Evolutionary conservation across 2,888 invertebrate genomes (phyloP).

Genomic region (Cheilosia pagana): DNA sequence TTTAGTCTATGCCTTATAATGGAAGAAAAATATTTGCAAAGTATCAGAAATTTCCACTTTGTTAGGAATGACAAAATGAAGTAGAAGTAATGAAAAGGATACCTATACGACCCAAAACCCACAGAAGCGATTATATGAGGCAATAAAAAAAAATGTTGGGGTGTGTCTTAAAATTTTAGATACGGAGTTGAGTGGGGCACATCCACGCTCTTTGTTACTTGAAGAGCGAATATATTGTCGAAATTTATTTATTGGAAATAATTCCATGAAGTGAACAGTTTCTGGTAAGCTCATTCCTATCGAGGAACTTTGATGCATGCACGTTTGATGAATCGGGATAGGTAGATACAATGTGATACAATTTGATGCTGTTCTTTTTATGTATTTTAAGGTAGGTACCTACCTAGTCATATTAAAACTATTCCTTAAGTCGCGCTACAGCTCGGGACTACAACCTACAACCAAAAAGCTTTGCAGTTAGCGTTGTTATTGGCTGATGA

Average conservation of each 20-base stretch:
- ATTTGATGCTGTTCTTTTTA: too few species aligned
- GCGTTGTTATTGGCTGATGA: too few species aligned
- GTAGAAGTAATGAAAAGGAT: conserved; percentile 60
- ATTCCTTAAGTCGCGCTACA: too few species aligned
- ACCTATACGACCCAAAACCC: neutral
- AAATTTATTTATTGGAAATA: conserved; percentile 60
- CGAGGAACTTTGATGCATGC: neutral
- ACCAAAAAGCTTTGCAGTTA: too few species aligned
- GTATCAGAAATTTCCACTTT: conserved; percentile 44
- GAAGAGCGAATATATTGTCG: conserved; percentile 17
- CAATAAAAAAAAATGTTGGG: conserved; percentile 31
- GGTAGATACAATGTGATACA: too few species aligned
- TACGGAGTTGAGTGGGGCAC: conserved; percentile 26
- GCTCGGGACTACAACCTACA: too few species aligned
- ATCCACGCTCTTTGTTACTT: conserved; percentile 25
- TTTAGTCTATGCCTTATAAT: conserved; percentile 16
- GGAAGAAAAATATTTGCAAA: conserved; percentile 48
- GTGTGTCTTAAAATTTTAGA: conserved; percentile 41
- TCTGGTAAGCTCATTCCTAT: neutral
- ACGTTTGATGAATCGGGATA: too few species aligned
- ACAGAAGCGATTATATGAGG: conserved; percentile 17
- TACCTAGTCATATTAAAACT: too few species aligned
- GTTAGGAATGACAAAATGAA: conserved; percentile 54
- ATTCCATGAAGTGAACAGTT: conserved; percentile 18
- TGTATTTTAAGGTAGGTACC: too few species aligned